Evolutionary conservation across 2,113 vertebrate species (phyloP), one percentile per base, ranked within the genome.

Genomic region (Anas platyrhynchos): DNA sequence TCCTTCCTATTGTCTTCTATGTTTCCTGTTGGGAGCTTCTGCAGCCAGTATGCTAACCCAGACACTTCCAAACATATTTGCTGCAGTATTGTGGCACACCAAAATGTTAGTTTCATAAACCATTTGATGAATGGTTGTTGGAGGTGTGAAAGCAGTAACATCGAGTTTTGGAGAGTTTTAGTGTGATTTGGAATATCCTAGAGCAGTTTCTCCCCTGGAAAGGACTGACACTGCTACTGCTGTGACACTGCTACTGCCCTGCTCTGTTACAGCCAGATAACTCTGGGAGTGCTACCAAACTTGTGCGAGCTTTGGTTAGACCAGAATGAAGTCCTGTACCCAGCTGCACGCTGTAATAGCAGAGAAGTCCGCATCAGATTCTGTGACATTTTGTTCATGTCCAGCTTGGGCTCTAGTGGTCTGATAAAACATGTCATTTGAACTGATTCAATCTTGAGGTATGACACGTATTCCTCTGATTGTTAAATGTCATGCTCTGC

Each of bases 301-400:
- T 98, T 99, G 25, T 98, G 99, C 2, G 99, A 99, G 96, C 98
- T 99, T 8, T 99, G 99, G 99, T 94, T 99, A 21, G 99, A 99
- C 97, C 97, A 99, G 68, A 99, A 99, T 95, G 99, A 99, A 94
- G 16, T 41, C 29, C 29, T 17, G 21, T 27, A 18, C 7, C 18
- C 34, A 18, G 46, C 61, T 34, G 9, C 63, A 62, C 56, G 43
- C 66, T 43, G 1, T 13, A 13, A 10, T 4, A 10, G 29, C 18
- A 50, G 21, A 8, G 14, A 17, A 29, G 10, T 62, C n/a, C 15
- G 9, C 29, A 1, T 43, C 32, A 52, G 68, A 15, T 16, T 38
- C 75, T 56, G 3, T 43, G 61, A 29, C 3, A 0, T 5, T n/a
- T 4, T 7, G 29, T 7, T 18, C 1, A 0, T 2, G 11, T 27